Percentiles rank a stretch among this genome's conserved stretches.
Conservation (phyloP, 2,113 vertebrate species). For the Carassius carassius region DNA sequence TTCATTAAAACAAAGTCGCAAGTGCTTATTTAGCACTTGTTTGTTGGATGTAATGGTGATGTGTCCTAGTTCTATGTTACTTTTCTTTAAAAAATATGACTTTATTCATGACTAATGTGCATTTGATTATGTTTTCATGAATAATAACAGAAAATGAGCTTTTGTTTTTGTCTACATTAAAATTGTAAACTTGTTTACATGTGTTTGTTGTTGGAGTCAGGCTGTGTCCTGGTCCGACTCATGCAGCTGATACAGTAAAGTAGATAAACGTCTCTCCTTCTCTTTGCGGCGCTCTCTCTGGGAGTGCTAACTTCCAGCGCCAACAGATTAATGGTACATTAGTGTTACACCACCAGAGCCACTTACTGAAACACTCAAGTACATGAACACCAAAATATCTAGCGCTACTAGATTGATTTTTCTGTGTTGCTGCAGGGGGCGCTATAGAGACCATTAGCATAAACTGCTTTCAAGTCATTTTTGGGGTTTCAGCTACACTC, state of each 20-base stretch:
- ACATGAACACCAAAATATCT: background rate
- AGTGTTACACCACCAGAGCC: background rate
- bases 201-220: constrained; percentile 43
- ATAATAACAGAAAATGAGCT: background rate
- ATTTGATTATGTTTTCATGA: constrained; percentile 16
- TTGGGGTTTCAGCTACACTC: too few relatives aligned
- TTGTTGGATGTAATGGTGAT: background rate
- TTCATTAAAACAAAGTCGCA: too few relatives aligned
- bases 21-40: too few relatives aligned
- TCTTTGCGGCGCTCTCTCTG: constrained; percentile 42
- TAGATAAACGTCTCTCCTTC: constrained; percentile 45
- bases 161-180: background rate
- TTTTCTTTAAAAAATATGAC: background rate
- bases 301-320: constrained; percentile 29
- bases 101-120: background rate
- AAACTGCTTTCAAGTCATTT: too few relatives aligned
- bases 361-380: constrained; percentile 7
- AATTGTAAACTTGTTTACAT: background rate
- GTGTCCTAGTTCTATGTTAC: background rate
- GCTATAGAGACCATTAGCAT: background rate
- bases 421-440: background rate
- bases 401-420: background rate
- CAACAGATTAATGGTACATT: constrained; percentile 39
- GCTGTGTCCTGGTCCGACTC: constrained; percentile 43
- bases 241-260: constrained; percentile 54